Evolutionary conservation across 2,888 invertebrate genomes (phyloP).

Genomic region (Reticulitermes lucifugus): DNA sequence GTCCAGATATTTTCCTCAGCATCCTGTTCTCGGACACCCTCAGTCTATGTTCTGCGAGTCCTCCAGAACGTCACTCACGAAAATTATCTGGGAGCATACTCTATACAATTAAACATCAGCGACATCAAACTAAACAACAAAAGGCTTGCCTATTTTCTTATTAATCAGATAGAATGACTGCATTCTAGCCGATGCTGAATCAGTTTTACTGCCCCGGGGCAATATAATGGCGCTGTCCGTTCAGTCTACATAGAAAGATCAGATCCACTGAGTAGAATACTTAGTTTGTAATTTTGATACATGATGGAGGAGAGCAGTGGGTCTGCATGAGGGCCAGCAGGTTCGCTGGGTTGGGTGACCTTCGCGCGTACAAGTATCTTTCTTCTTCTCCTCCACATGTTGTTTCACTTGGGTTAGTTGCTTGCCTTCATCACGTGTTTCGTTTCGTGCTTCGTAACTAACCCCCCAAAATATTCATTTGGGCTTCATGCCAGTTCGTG

Average conservation of each 20-base stretch:
- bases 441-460: not conserved
- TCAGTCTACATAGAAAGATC: not conserved
- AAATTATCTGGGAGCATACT: no score
- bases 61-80: no score
- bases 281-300: constrained; percentile 12
- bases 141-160: no score
- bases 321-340: constrained; percentile 27
- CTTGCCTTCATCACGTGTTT: constrained; percentile 2
- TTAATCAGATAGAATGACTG: no score
- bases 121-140: no score
- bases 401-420: constrained; percentile 10
- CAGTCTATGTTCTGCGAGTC: no score
- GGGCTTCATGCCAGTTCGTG: no score
- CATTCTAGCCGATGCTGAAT: no score
- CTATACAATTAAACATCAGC: no score
- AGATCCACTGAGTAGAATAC: not conserved
- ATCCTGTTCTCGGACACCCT: no score
- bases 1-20: no score
- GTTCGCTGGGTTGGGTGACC: constrained; percentile 27
- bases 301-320: not conserved
- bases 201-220: not conserved
- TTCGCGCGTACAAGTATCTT: not conserved
- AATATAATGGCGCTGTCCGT: not conserved
- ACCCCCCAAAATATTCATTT: not conserved
- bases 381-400: constrained; percentile 21